A percentile compares a stretch with the other conserved stretches of the same genome.
Evolutionary conservation across 35 echinoderm and acorn worm genomes (phyloP).

Genomic region (Anneissia japonica): DNA sequence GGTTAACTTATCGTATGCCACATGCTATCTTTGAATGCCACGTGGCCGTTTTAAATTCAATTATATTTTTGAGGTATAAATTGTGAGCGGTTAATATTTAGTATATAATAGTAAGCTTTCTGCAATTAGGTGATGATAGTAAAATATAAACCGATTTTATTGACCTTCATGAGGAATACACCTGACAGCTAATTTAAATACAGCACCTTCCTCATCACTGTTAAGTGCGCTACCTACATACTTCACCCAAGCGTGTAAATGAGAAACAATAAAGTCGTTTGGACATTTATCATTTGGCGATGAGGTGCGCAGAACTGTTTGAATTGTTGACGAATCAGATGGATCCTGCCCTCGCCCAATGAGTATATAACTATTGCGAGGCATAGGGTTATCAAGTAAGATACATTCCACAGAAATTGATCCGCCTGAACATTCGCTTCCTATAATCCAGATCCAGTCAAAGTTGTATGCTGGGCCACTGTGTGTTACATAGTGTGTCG

Average conservation of each 20-base stretch:
- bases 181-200: not conserved
- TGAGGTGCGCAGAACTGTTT: not conserved
- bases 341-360: not conserved
- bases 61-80: too few relatives aligned
- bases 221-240: too few relatives aligned
- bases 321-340: not conserved
- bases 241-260: not conserved
- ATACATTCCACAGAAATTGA: not conserved
- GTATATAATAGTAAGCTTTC: too few relatives aligned
- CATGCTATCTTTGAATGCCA: too few relatives aligned
- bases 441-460: not conserved
- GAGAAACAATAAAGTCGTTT: not conserved
- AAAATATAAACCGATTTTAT: too few relatives aligned
- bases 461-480: too few relatives aligned
- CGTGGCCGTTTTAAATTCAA: too few relatives aligned
- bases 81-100: too few relatives aligned
- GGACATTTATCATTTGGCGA: not conserved
- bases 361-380: not conserved
- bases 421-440: not conserved
- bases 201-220: not conserved
- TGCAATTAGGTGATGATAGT: too few relatives aligned
- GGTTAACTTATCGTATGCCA: too few relatives aligned
- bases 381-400: not conserved
- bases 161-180: not conserved
- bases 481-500: not conserved